A percentile compares a stretch with the other conserved stretches of the same genome.
These are phyloP conservation scores for Phaenicophaeus curvirostris DNA, from an alignment of 2,797 vertebrate genomes.

Conservation along the genomic window DNA sequence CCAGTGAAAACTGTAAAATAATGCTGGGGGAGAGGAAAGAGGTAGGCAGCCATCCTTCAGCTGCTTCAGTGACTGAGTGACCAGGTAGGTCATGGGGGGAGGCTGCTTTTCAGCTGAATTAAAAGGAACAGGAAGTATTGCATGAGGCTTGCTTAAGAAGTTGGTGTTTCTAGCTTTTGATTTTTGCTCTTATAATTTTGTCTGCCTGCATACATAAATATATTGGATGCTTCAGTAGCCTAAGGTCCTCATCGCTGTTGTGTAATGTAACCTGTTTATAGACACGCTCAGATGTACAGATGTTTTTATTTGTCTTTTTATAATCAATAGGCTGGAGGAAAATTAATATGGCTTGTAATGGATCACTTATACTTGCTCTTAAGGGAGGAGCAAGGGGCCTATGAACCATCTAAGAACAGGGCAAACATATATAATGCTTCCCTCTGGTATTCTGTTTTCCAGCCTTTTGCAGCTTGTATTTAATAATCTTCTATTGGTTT, in stretches of 20 bases:
- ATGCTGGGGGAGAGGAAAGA: not conserved
- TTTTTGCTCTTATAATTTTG: not conserved
- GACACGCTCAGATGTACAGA: not conserved
- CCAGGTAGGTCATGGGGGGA: not conserved
- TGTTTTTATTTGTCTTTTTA: not conserved
- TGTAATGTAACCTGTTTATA: not conserved
- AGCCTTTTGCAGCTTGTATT: not conserved
- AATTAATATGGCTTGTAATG: not conserved
- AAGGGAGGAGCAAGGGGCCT: not conserved
- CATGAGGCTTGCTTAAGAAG: not conserved
- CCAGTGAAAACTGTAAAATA: not conserved
- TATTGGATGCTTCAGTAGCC: not conserved
- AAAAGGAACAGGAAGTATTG: not conserved
- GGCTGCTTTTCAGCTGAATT: not conserved
- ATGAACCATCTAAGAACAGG: not conserved
- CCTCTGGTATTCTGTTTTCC: not conserved
- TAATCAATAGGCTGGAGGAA: not conserved
- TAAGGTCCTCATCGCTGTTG: not conserved
- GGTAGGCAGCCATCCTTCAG: not conserved
- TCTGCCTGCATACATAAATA: not conserved
- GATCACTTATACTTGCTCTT: not conserved
- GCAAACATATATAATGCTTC: not conserved
- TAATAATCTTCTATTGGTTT: not conserved
- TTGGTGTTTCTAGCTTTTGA: not conserved
- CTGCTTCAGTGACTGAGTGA: not conserved